A percentile compares a stretch with the other conserved stretches of the same genome.
These are phyloP conservation scores for Hesperia comma DNA, from an alignment of 2,888 invertebrate genomes.

Conservation along the genomic window DNA sequence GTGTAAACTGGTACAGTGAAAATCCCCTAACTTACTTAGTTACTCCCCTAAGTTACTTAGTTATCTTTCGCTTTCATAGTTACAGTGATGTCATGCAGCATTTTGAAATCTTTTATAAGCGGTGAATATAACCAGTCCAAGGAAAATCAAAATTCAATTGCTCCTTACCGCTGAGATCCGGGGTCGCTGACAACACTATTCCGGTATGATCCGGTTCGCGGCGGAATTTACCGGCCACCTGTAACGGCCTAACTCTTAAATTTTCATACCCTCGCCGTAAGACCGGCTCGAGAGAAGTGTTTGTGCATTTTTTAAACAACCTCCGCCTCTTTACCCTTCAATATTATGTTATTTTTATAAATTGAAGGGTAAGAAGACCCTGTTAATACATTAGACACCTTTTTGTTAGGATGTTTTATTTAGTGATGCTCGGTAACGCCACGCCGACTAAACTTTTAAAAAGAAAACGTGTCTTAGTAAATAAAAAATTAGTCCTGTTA, in stretches of 20 bases:
- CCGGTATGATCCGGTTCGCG: conserved; percentile 54
- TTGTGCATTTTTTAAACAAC: conserved; percentile 60
- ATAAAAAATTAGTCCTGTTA: no score
- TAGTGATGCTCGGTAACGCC: neutral
- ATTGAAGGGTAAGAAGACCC: conserved; percentile 23
- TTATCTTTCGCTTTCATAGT: no score
- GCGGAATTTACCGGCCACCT: conserved; percentile 73
- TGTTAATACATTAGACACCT: neutral
- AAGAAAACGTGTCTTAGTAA: no score
- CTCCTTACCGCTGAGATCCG: neutral
- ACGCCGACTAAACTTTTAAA: no score
- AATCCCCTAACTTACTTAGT: no score
- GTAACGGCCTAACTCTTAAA: conserved; percentile 62
- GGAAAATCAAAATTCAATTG: neutral
- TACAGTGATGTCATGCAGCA: no score
- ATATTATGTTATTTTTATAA: conserved; percentile 34
- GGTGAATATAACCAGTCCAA: no score
- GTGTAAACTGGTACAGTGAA: no score
- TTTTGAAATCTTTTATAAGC: no score
- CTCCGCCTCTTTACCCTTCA: conserved; percentile 12
- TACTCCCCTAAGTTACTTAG: no score
- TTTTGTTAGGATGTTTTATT: neutral
- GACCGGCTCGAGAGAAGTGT: conserved; percentile 53
- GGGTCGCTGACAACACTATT: conserved; percentile 1
- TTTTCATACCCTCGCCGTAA: conserved; percentile 61